Evolutionary conservation across 1,140 invertebrate genomes (phyloP).

Genomic region (Macrobrachium rosenbergii): DNA sequence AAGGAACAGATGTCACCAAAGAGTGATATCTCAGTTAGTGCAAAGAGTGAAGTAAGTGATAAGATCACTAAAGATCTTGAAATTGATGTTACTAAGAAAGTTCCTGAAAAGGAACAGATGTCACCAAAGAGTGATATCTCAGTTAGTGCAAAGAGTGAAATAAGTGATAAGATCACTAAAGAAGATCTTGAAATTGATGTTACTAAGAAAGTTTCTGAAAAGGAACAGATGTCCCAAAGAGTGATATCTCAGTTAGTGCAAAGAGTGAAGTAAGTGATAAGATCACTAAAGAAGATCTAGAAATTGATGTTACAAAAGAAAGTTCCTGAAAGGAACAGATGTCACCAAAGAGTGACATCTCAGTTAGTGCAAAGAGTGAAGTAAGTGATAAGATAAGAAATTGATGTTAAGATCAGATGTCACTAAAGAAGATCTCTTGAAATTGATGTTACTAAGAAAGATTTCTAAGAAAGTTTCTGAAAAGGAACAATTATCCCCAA

Average conservation of each 20-base stretch:
- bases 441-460: background rate
- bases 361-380: slow-evolving; percentile 23
- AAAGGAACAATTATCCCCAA: slow-evolving; percentile 59
- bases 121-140: slow-evolving; percentile 57
- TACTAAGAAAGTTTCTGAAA: background rate
- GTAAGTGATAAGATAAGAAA: background rate
- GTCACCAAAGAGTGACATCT: slow-evolving; percentile 40
- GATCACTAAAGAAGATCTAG: slow-evolving; percentile 33
- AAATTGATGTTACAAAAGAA: slow-evolving; percentile 29
- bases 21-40: slow-evolving; percentile 42
- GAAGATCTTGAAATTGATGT: slow-evolving; percentile 21
- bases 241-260: slow-evolving; percentile 36
- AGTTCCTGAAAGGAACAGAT: slow-evolving; percentile 3
- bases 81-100: slow-evolving; percentile 15
- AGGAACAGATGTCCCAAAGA: slow-evolving; percentile 37
- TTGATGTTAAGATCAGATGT: too few relatives aligned
- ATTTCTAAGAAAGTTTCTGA: slow-evolving; percentile 63
- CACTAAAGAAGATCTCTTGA: slow-evolving; percentile 6
- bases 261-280: slow-evolving; percentile 39
- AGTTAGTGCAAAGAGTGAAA: slow-evolving; percentile 47
- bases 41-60: slow-evolving; percentile 29
- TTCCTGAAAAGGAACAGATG: slow-evolving; percentile 32
- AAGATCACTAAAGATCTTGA: background rate
- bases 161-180: slow-evolving; percentile 5
- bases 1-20: slow-evolving; percentile 25